A percentile compares a stretch with the other conserved stretches of the same genome.
phyloP scores from a whole-genome alignment of 2,113 vertebrate genomes.

The Channa maculata region DNA sequence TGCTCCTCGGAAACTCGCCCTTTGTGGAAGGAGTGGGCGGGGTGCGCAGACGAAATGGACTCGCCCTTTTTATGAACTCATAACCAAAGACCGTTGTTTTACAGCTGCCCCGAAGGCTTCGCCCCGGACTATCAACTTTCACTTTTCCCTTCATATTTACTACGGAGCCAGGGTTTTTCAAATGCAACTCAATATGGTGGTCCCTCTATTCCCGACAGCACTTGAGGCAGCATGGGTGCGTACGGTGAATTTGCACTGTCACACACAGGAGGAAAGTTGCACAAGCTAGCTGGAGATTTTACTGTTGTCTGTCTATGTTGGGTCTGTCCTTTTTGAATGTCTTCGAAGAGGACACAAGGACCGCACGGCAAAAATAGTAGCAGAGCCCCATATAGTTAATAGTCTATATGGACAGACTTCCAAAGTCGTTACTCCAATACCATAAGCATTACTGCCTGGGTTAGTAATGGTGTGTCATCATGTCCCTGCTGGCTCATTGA shows the following conservation, averaged over 20 bases:
- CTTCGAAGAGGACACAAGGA: background rate
- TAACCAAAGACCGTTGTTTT: too few species aligned
- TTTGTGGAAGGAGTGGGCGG: background rate
- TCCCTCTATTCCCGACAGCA: background rate
- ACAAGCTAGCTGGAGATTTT: slow-evolving; percentile 30
- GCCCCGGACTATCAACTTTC: background rate
- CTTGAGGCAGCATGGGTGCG: slow-evolving; percentile 24
- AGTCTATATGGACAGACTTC: too few species aligned
- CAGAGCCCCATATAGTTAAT: too few species aligned
- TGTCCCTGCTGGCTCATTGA: too few species aligned
- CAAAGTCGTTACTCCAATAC: too few species aligned
- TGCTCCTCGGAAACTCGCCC: slow-evolving; percentile 55
- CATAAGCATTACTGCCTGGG: too few species aligned
- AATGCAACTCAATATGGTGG: background rate
- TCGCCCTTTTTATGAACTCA: background rate
- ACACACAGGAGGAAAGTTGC: slow-evolving; percentile 54
- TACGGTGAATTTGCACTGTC: slow-evolving; percentile 53
- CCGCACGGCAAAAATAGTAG: too few species aligned
- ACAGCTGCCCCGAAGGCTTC: too few species aligned
- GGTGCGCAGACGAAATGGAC: background rate
- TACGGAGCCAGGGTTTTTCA: background rate
- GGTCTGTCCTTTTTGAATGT: background rate
- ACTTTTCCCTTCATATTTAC: background rate
- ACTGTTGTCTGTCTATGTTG: too few species aligned
- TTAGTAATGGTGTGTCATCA: too few species aligned